Evolutionary conservation across 2,113 vertebrate genomes (phyloP).

Genomic region (Callaeas wilsoni): DNA sequence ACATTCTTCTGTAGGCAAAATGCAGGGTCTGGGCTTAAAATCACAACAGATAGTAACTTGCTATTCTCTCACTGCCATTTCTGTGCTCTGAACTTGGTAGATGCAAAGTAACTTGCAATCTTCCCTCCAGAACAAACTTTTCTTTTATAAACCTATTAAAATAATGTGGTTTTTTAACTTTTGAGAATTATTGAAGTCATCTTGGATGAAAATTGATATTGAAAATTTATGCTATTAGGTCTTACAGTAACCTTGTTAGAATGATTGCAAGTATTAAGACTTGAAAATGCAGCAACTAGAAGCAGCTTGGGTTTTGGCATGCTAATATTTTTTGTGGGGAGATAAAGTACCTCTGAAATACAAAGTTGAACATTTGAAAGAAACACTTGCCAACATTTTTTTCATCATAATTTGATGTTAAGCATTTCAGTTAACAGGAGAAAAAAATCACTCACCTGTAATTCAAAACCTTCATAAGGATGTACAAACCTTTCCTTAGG

Average conservation of each 20-base stretch:
- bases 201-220: not conserved
- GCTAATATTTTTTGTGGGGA: not conserved
- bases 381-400: not conserved
- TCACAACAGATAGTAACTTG: not conserved
- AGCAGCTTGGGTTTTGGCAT: not conserved
- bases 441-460: not conserved
- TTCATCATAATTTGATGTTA: not conserved
- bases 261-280: not conserved
- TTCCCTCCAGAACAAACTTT: not conserved
- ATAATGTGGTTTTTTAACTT: not conserved
- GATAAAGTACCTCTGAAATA: not conserved
- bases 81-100: not conserved
- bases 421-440: not conserved
- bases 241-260: not conserved
- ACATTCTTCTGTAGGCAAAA: not conserved
- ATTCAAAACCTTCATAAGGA: not conserved
- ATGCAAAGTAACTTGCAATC: not conserved
- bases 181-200: not conserved
- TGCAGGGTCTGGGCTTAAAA: not conserved
- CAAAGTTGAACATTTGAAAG: not conserved
- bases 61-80: not conserved
- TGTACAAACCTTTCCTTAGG: not conserved
- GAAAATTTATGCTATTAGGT: not conserved
- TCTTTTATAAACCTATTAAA: not conserved
- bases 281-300: not conserved